A percentile compares a stretch with the other conserved stretches of the same genome.
phyloP scores from a whole-genome alignment of 1,140 invertebrate genomes.

The Onthophagus taurus region DNA sequence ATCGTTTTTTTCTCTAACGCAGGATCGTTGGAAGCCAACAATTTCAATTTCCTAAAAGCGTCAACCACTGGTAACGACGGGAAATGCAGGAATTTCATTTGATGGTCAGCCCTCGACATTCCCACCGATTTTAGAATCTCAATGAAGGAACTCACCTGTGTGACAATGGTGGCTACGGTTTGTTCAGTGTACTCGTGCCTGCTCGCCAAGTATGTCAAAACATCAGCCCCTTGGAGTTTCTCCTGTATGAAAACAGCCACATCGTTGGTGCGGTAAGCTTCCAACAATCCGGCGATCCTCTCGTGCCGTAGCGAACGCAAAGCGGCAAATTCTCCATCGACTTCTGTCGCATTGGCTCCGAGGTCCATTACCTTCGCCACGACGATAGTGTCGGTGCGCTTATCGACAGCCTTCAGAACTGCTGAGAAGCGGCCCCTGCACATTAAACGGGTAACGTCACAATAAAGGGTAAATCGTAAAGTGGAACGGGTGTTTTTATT shows the following conservation, averaged over 20 bases:
- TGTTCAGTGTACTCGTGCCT: conserved; percentile 85
- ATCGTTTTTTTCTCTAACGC: too few relatives aligned
- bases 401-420: conserved; percentile 74
- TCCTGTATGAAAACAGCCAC: conserved; percentile 71
- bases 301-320: conserved; percentile 74
- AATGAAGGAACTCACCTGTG: conserved; percentile 49
- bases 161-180: conserved; percentile 73
- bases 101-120: too few relatives aligned
- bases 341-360: conserved; percentile 52
- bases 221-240: conserved; percentile 83
- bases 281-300: conserved; percentile 64
- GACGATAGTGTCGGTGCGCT: conserved; percentile 57
- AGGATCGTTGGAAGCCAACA: too few relatives aligned
- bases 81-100: too few relatives aligned
- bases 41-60: background rate
- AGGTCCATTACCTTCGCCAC: conserved; percentile 72
- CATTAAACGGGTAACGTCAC: too few relatives aligned
- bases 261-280: conserved; percentile 58
- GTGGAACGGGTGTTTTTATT: background rate
- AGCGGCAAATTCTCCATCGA: conserved; percentile 73
- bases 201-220: conserved; percentile 78
- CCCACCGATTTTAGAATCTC: too few relatives aligned
- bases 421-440: conserved; percentile 73
- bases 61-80: background rate
- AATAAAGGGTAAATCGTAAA: background rate